These are phyloP conservation scores for Stomatorhinus ivindoensis DNA, from an alignment of 2,113 vertebrate genomes.

Conservation along the genomic window DNA sequence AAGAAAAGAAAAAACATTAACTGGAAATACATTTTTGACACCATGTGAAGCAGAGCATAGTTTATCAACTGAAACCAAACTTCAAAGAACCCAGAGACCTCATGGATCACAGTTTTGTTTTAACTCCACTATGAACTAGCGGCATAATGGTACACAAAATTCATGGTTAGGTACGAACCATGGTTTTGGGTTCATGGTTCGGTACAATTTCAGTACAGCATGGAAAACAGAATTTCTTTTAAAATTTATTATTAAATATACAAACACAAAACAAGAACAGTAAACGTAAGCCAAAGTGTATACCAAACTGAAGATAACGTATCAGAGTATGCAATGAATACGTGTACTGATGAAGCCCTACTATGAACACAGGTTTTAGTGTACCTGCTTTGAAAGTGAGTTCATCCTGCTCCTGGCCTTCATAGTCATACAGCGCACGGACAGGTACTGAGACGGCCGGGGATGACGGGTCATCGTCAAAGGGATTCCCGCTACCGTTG, in stretches of 20 bases:
- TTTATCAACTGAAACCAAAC: not conserved
- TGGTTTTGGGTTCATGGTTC: not conserved
- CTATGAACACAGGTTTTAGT: not conserved
- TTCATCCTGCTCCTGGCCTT: conserved; percentile 94
- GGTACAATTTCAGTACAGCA: not conserved
- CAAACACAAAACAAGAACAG: not conserved
- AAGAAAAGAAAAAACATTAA: conserved; percentile 7
- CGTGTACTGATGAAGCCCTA: no score
- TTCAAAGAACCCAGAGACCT: not conserved
- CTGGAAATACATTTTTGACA: not conserved
- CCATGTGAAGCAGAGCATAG: not conserved
- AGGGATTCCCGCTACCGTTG: conserved; percentile 86
- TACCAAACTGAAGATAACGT: no score
- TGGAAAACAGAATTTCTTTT: not conserved
- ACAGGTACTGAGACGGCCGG: conserved; percentile 69
- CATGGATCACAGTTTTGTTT: not conserved
- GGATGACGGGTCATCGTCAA: conserved; percentile 76
- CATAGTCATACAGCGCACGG: conserved; percentile 87
- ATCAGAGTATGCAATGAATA: not conserved
- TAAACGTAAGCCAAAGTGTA: not conserved
- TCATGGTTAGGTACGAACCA: not conserved
- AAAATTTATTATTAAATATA: not conserved
- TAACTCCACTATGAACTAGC: not conserved
- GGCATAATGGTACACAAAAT: not conserved
- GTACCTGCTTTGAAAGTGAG: conserved; percentile 92